These are phyloP conservation scores for Seriola rivoliana DNA, from an alignment of 2,113 vertebrate species.

Conservation along the genomic window DNA sequence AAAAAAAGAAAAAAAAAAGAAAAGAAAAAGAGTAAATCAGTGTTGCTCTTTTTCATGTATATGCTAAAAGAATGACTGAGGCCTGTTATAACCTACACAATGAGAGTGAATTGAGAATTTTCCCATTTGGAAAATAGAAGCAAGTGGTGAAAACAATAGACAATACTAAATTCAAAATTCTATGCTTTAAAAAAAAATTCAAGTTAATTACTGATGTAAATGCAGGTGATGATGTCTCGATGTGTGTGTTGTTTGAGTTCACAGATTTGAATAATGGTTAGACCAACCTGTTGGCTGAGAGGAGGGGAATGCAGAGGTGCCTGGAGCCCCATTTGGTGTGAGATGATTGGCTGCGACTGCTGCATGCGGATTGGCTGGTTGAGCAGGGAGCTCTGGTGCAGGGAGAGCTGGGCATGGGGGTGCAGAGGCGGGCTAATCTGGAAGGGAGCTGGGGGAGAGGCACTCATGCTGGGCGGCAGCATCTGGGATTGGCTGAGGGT, in stretches of 20 bases:
- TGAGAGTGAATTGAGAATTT: not conserved
- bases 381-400: constrained; percentile 95
- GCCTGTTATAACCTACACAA: not conserved
- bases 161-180: not conserved
- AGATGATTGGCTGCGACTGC: constrained; percentile 95
- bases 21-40: not conserved
- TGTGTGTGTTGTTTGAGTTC: not conserved
- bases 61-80: not conserved
- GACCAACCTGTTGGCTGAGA: constrained; percentile 94
- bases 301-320: constrained; percentile 93
- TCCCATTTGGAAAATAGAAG: constrained; percentile 8
- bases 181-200: not conserved
- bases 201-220: not conserved
- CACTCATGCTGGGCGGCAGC: constrained; percentile 94
- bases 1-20: not conserved
- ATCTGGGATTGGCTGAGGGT: constrained; percentile 92
- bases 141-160: not conserved
- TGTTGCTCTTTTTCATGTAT: constrained; percentile 1
- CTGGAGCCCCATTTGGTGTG: constrained; percentile 97
- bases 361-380: constrained; percentile 96
- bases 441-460: constrained; percentile 93
- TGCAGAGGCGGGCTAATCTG: constrained; percentile 94
- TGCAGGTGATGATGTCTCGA: not conserved
- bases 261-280: not conserved
- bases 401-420: constrained; percentile 94